Conservation (phyloP, 2,113 vertebrate genomes). For the Hystrix brachyura region DNA sequence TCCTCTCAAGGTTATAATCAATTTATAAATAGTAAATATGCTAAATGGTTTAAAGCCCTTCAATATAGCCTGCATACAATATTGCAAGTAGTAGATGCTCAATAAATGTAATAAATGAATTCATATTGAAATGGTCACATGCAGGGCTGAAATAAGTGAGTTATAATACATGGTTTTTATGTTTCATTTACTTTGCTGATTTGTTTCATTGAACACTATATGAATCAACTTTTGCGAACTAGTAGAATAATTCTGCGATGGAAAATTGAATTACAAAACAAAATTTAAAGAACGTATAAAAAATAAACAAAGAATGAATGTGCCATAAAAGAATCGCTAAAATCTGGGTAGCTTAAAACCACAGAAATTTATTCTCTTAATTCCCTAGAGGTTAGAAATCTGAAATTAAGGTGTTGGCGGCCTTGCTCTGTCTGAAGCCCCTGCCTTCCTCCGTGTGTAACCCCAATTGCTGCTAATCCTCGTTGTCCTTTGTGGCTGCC, state of each 20-base stretch:
- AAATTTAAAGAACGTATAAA: neutral
- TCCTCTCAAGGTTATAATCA: neutral
- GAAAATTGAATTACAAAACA: neutral
- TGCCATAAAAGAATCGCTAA: neutral
- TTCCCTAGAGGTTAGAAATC: neutral
- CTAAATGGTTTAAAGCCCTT: neutral
- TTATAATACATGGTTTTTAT: neutral
- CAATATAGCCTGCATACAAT: neutral
- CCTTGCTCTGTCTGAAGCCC: neutral
- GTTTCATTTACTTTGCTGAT: neutral
- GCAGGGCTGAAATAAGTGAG: neutral
- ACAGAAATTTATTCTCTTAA: neutral
- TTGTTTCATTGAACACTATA: neutral
- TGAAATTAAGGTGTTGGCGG: neutral
- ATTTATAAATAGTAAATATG: neutral
- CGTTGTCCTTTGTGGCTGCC: neutral
- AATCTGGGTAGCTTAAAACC: neutral
- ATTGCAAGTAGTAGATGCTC: neutral
- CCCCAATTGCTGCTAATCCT: neutral
- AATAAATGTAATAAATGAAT: neutral
- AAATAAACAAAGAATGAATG: too few species aligned
- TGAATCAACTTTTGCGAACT: neutral
- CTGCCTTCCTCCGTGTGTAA: too few species aligned
- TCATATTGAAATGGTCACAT: neutral
- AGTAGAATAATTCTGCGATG: neutral